These are phyloP conservation scores for Apotomis betuletana DNA, from an alignment of 2,888 invertebrate genomes.

Conservation along the genomic window DNA sequence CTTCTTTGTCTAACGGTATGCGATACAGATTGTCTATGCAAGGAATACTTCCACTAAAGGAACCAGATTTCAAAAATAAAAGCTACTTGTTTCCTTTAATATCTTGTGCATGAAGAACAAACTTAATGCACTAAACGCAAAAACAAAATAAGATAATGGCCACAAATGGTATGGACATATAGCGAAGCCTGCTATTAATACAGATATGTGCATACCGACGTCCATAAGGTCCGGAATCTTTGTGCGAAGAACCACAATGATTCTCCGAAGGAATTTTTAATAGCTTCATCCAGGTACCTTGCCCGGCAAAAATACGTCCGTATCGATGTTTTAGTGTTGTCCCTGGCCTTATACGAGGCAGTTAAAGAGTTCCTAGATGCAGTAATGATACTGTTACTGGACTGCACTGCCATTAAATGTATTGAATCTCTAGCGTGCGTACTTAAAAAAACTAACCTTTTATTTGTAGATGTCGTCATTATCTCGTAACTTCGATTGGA, in stretches of 20 bases:
- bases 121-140: constrained; percentile 1
- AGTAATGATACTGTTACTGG: constrained; percentile 25
- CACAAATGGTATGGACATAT: constrained; percentile 1
- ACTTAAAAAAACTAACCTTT: constrained; percentile 4
- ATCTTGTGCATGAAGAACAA: neutral
- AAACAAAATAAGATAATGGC: neutral
- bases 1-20: constrained; percentile 59
- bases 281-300: constrained; percentile 45
- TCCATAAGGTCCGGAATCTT: constrained; percentile 35
- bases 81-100: constrained; percentile 1
- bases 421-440: constrained; percentile 6
- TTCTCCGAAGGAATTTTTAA: constrained; percentile 43
- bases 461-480: constrained; percentile 7
- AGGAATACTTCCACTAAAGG: constrained; percentile 32
- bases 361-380: constrained; percentile 21
- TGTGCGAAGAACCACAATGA: constrained; percentile 15
- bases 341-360: constrained; percentile 25
- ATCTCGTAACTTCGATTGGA: constrained; percentile 15
- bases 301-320: constrained; percentile 25
- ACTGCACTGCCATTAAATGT: constrained; percentile 9
- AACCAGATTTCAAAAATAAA: constrained; percentile 1
- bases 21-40: constrained; percentile 48
- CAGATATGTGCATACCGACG: constrained; percentile 4
- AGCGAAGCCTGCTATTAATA: neutral
- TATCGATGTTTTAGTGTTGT: constrained; percentile 36